Base-by-base conservation (phyloP, 2,797 vertebrate genomes). In the Vireo griseus region DNA sequence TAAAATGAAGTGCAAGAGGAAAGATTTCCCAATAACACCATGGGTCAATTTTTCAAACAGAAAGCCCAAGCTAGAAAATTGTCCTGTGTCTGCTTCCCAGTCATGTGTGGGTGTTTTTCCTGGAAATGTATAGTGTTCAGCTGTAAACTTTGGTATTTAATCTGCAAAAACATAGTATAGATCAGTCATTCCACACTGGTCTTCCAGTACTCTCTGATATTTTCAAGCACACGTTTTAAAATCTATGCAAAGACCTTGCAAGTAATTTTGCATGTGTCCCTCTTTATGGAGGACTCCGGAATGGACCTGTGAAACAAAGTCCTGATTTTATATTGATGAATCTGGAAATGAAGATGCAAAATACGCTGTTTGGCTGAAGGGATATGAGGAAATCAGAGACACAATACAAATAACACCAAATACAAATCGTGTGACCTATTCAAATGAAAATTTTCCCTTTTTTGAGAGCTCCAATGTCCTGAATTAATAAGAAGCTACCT, bases 241-340 rank as follows among this genome's bases (percentile, higher is more conserved):
- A 81, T 42, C 37, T 11, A 6, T 42, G 21, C 9, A 31, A 63
- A 86, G 25, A 42, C 13, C 12, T 87, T 61, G 26, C 11, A 62
- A 67, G n/a, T 39, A 26, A 29, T 69, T 81, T 47, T 90, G 22
- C 16, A 21, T 1, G 0, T 29, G 10, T 26, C 29, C 15, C 28
- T 31, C 52, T 82, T 77, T 37, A 35, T 55, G 29, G 21, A 76
- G 20, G 11, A 42, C 39, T 79, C 40, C 66, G 50, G 35, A 63
- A 58, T 21, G 16, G 25, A 20, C 35, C 24, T 24, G 51, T 4
- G 33, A 92, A 91, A 22, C 26, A 63, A 18, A 84, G 21, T 3
- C 12, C 6, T 0, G 0, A 0, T 76, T 85, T 58, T 50, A 2
- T 63, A 14, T 2, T 50, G 18, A 42, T 39, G 22, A 74, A n/a